Conservation (phyloP, 2,797 vertebrate species). For the Chiloscyllium punctatum region DNA sequence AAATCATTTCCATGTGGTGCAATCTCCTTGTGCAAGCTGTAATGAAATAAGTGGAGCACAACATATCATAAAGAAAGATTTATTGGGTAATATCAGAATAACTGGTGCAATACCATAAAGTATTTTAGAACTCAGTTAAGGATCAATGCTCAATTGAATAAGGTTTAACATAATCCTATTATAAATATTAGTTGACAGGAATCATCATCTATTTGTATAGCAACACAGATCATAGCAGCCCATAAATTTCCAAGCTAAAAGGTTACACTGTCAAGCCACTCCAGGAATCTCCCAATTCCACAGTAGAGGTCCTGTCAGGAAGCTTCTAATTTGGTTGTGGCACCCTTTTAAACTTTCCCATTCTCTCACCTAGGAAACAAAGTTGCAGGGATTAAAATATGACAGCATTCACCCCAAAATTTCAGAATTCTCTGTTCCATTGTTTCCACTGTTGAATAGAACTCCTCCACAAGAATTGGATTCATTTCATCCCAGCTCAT, state of each 20-base stretch:
- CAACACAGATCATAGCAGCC: not conserved
- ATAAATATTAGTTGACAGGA: not conserved
- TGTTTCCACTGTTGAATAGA: not conserved
- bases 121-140: not conserved
- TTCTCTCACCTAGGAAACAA: not conserved
- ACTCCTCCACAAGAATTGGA: not conserved
- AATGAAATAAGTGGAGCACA: slow-evolving; percentile 31
- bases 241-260: not conserved
- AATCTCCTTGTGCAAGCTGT: not conserved
- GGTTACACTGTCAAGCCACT: too few relatives aligned
- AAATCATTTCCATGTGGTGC: not conserved
- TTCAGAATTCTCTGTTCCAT: not conserved
- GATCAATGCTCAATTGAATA: not conserved
- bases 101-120: not conserved
- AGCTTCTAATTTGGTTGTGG: too few relatives aligned
- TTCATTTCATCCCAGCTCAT: not conserved
- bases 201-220: not conserved
- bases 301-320: not conserved
- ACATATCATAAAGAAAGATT: not conserved
- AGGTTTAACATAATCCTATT: not conserved
- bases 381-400: not conserved
- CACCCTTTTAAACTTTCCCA: not conserved
- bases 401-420: not conserved
- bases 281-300: not conserved
- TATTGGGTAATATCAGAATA: slow-evolving; percentile 27